Base-by-base conservation (phyloP, 2,113 vertebrate genomes). In the Ctenodactylus gundi region DNA sequence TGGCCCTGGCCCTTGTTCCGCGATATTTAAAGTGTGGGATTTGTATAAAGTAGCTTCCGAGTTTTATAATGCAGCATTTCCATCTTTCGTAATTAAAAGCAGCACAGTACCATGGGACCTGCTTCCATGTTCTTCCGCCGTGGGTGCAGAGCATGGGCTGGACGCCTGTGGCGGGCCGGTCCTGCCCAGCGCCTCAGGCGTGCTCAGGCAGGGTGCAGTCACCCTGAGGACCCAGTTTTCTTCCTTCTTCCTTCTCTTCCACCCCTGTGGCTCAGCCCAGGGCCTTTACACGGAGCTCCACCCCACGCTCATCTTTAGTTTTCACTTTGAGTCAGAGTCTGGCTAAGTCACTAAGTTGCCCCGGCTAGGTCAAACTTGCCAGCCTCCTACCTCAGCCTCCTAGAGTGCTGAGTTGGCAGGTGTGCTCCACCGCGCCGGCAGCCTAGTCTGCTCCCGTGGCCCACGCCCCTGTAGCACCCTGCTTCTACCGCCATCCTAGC, bases 11-110 rank as follows among this genome's bases (percentile, higher is more conserved):
- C 86, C 82, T 64, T 81, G 75, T 96, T 84, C 87, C 97, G 87
- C 94, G 70, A 96, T 97, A 97, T 97, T 98, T 97, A 98, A 97
- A 94, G 91, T 94, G 96, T 89, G 94, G 85, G 93, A 95, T 97
- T 97, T 96, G 96, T 98, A 95, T 93, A 97, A 98, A 97, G 85
- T 97, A 94, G 97, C 96, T 97, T 97, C 93, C 94, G 44, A 78
- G 96, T 97, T 98, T 98, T 97, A 93, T 97, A 98, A 97, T 84
- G 90, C 95, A 90, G 97, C 88, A 90, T 98, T 97, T 98, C 97
- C 97, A 97, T 96, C 96, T 97, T 97, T 98, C 96, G 0, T 98
- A 97, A 98, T 97, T 97, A 98, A 98, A 98, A 95, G 91, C 95
- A 94, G 96, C 97, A 97, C 97, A 94, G 65, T 96, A 95, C n/a